Evolutionary conservation across 1,140 invertebrate genomes (phyloP).

Genomic region (Zelostemma sp.): DNA sequence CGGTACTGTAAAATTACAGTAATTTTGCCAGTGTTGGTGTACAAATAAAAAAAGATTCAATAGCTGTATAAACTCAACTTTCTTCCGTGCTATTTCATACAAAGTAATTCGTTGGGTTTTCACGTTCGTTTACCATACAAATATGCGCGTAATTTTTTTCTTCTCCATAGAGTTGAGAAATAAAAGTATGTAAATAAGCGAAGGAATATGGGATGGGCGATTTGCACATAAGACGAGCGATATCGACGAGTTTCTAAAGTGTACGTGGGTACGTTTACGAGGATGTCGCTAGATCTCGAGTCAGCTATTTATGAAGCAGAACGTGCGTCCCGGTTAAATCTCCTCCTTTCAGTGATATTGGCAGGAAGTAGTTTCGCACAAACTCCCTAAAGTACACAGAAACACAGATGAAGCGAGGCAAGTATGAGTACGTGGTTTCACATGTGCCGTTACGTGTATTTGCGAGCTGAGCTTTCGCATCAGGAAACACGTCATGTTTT

Average conservation of each 20-base stretch:
- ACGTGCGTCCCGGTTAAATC: slow-evolving; percentile 54
- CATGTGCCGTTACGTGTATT: slow-evolving; percentile 39
- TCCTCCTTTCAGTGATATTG: slow-evolving; percentile 51
- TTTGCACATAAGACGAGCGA: slow-evolving; percentile 36
- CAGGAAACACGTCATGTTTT: slow-evolving; percentile 6
- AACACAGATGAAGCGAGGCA: slow-evolving; percentile 34
- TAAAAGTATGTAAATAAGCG: too few species aligned
- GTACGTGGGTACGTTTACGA: slow-evolving; percentile 26
- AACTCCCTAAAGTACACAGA: slow-evolving; percentile 44
- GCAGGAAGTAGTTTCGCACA: slow-evolving; percentile 51
- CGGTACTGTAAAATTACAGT: too few species aligned
- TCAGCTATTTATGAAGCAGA: slow-evolving; percentile 47
- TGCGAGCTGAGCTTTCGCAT: slow-evolving; percentile 40
- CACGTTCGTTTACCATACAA: background rate
- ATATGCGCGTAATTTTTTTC: background rate
- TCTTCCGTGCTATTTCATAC: too few species aligned
- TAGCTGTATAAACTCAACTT: too few species aligned
- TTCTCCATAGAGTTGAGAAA: background rate
- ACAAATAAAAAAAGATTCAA: too few species aligned
- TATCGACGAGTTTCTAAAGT: slow-evolving; percentile 33
- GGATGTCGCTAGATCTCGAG: slow-evolving; percentile 37
- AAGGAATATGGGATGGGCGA: slow-evolving; percentile 31
- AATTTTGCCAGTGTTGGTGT: too few species aligned
- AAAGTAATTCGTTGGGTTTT: too few species aligned
- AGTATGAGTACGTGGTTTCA: slow-evolving; percentile 39